phyloP scores from a whole-genome alignment of 2,797 vertebrate genomes.

The Pteronotus mesoamericanus region DNA sequence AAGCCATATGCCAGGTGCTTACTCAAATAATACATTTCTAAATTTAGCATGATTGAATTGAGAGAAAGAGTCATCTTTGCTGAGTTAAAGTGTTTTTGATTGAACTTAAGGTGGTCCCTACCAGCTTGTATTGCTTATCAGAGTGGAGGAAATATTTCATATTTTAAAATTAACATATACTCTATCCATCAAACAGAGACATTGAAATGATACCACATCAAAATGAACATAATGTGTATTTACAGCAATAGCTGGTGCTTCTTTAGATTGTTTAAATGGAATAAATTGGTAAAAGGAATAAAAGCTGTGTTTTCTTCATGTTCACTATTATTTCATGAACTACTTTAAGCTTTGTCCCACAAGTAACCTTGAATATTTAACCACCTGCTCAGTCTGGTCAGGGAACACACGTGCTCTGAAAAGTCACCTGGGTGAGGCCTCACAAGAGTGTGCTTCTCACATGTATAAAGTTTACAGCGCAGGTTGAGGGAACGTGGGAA shows the following conservation, averaged over 20 bases:
- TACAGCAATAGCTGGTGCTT: conserved; percentile 47
- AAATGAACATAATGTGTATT: conserved; percentile 21
- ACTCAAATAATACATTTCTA: conserved; percentile 56
- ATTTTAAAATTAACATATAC: conserved; percentile 37
- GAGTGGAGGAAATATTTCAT: not conserved
- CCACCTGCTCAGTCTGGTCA: conserved; percentile 45
- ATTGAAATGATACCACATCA: conserved; percentile 21
- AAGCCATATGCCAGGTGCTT: not conserved
- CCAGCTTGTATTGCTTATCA: not conserved
- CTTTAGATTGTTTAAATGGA: conserved; percentile 35
- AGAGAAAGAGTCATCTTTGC: not conserved
- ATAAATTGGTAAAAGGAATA: not conserved
- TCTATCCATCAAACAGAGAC: conserved; percentile 1
- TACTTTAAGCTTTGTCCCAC: not conserved
- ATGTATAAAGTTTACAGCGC: conserved; percentile 36
- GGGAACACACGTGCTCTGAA: not conserved
- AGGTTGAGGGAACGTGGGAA: not conserved
- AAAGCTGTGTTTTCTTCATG: not conserved
- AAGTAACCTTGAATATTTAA: conserved; percentile 57
- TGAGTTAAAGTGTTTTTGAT: not conserved
- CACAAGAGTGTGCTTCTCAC: not conserved
- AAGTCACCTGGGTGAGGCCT: not conserved
- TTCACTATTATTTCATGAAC: not conserved
- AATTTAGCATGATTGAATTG: not conserved
- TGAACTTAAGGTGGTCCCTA: not conserved